phyloP scores from a whole-genome alignment of 2,888 invertebrate genomes.

The Fragum whitleyi region DNA sequence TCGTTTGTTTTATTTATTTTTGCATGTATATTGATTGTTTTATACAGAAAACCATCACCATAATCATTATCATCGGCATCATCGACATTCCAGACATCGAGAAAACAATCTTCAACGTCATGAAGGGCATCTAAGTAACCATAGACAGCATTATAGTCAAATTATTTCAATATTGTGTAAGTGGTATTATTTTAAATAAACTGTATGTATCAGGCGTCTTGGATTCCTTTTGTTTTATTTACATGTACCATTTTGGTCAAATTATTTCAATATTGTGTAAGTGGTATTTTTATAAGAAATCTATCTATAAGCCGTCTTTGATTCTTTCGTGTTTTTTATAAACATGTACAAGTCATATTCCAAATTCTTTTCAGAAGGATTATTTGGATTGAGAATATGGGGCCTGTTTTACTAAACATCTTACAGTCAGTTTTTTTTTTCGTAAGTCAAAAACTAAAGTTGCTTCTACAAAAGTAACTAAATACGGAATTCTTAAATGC shows the following conservation, averaged over 20 bases:
- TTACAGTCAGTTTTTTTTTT: no score
- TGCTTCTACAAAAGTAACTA: no score
- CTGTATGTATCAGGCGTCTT: no score
- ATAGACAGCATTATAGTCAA: constrained; percentile 22
- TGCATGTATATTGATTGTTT: neutral
- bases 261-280: constrained; percentile 42
- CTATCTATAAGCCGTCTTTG: no score
- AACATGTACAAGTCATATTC: no score
- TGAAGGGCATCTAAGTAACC: constrained; percentile 8
- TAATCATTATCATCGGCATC: neutral
- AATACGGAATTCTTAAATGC: no score
- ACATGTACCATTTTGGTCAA: constrained; percentile 15
- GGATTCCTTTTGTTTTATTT: no score
- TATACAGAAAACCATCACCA: neutral
- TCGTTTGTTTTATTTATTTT: neutral
- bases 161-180: constrained; percentile 42
- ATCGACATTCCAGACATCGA: neutral
- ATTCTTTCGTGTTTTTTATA: no score
- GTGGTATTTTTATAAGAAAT: neutral
- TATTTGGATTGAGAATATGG: no score
- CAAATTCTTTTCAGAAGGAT: no score
- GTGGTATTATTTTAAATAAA: neutral
- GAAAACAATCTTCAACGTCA: constrained; percentile 14
- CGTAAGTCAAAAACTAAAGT: no score
- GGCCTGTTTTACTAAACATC: no score